phyloP scores from a whole-genome alignment of 2,797 vertebrate genomes.

The Hapalemur alaotrensis region DNA sequence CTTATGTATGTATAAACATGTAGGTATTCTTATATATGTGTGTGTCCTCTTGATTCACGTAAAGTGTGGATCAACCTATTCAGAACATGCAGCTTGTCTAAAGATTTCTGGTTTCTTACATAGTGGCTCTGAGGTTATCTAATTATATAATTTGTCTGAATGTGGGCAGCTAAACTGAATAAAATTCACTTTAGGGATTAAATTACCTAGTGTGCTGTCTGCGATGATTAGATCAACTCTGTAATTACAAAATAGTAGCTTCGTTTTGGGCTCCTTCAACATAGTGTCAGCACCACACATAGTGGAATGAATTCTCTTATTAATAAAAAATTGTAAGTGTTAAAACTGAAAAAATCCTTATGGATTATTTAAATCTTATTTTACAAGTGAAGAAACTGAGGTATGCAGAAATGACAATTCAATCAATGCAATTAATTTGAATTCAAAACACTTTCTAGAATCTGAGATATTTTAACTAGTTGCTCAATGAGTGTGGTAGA shows the following conservation, averaged over 20 bases:
- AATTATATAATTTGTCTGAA: conserved; percentile 62
- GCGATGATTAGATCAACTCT: conserved; percentile 51
- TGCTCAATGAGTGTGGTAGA: background rate
- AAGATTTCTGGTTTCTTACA: background rate
- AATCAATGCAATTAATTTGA: conserved; percentile 14
- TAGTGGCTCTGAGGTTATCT: conserved; percentile 19
- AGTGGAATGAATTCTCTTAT: background rate
- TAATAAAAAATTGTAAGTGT: background rate
- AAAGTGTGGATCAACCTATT: background rate
- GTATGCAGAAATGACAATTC: background rate
- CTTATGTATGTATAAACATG: background rate
- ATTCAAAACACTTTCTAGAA: background rate
- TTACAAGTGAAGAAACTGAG: conserved; percentile 22
- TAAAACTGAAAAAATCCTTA: background rate
- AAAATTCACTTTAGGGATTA: conserved; percentile 63
- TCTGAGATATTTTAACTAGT: conserved; percentile 16
- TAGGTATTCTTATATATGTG: background rate
- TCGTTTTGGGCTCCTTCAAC: conserved; percentile 55
- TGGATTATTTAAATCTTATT: background rate
- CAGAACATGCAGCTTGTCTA: background rate
- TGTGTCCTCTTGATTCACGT: background rate
- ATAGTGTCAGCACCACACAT: background rate
- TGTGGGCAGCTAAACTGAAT: conserved; percentile 53
- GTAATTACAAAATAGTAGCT: conserved; percentile 60
- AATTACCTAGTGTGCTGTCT: conserved; percentile 66